Percentiles rank a stretch among this genome's conserved stretches.
These are phyloP conservation scores for Erynnis tages DNA, from an alignment of 2,888 invertebrate species.

Conservation along the genomic window DNA sequence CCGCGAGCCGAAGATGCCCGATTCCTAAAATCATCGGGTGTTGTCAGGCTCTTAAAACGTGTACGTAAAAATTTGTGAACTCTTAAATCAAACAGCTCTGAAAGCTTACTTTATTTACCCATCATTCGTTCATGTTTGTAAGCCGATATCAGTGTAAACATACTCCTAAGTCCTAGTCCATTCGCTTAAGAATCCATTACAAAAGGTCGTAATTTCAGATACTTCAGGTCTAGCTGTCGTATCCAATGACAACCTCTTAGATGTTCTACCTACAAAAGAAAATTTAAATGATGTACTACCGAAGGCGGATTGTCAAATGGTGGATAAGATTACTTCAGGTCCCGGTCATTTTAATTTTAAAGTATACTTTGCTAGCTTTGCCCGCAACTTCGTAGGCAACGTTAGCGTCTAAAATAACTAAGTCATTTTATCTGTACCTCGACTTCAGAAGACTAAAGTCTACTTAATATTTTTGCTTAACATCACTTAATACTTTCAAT, in stretches of 20 bases:
- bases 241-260: constrained; percentile 41
- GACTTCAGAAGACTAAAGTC: too few species aligned
- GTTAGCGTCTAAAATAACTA: too few species aligned
- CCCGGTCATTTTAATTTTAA: too few species aligned
- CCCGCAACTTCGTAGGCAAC: too few species aligned
- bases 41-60: too few species aligned
- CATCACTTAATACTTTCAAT: background rate
- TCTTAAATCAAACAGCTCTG: too few species aligned
- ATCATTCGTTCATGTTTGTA: background rate
- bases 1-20: too few species aligned
- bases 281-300: background rate
- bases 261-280: constrained; percentile 38
- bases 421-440: too few species aligned
- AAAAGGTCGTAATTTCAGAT: constrained; percentile 32
- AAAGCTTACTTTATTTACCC: constrained; percentile 3
- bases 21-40: too few species aligned
- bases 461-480: constrained; percentile 15
- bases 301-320: constrained; percentile 29
- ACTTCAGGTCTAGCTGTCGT: constrained; percentile 21
- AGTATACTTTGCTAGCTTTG: too few species aligned
- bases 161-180: background rate
- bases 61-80: too few species aligned
- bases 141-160: constrained; percentile 3
- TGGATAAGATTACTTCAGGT: constrained; percentile 51
- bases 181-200: constrained; percentile 1